Evolutionary conservation across 1,140 invertebrate genomes (phyloP), one percentile per base, ranked within the genome.

Genomic region (Lepeophtheirus salmonis): DNA sequence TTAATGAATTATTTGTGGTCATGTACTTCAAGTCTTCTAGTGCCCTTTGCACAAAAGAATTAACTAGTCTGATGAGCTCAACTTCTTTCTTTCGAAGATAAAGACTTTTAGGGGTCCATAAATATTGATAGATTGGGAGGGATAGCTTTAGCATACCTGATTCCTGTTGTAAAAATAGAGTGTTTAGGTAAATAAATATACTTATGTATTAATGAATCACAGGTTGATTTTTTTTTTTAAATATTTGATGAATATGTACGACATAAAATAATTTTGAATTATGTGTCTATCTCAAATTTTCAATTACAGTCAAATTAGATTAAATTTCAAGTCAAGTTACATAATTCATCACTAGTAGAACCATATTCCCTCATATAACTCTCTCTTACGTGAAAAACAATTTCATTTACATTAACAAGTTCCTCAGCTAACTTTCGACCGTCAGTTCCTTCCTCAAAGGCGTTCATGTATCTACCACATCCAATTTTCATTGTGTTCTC

Each of bases 141-240:
- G 64, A 69, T 0, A 70, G 62, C 51, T 68, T 63, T n/a, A 70
- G 66, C 50, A 66, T 65, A 1, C 65, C 64, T 10, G 72, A 72
- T n/a, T 70, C 52, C 26, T 66, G 58, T n/a, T n/a, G n/a, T n/a
- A n/a, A n/a, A n/a, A n/a, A n/a, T n/a, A n/a, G n/a, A n/a, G n/a
- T n/a, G n/a, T n/a, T n/a, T n/a, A n/a, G n/a, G n/a, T n/a, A n/a
- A n/a, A n/a, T n/a, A n/a, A n/a, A n/a, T n/a, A n/a, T n/a, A n/a
- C n/a, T n/a, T n/a, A n/a, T n/a, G n/a, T n/a, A n/a, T n/a, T n/a
- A n/a, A n/a, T n/a, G n/a, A n/a, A n/a, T n/a, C n/a, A n/a, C n/a
- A n/a, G n/a, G n/a, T n/a, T n/a, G n/a, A n/a, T n/a, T n/a, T n/a
- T n/a, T n/a, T n/a, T n/a, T n/a, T n/a, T n/a, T n/a, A n/a, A n/a